phyloP scores from a whole-genome alignment of 2,797 vertebrate species.

The Alfaro cultratus region DNA sequence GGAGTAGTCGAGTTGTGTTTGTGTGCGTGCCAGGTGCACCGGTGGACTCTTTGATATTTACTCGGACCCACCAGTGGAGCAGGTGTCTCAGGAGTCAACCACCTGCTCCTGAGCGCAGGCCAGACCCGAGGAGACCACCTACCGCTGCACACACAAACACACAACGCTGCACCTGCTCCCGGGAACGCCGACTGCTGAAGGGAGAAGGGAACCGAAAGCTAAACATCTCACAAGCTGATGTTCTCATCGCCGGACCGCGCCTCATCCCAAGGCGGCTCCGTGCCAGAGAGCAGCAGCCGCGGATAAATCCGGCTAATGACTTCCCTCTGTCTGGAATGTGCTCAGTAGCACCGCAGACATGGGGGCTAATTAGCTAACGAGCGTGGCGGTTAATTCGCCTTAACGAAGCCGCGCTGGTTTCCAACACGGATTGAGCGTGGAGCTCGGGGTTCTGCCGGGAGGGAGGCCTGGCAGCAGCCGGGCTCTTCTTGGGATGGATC shows the following conservation, averaged over 20 bases:
- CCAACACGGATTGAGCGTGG: conserved; percentile 72
- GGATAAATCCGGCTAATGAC: conserved; percentile 84
- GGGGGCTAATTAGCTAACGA: conserved; percentile 86
- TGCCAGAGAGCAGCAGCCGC: conserved; percentile 69
- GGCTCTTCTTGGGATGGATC: conserved; percentile 64
- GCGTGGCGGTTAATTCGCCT: conserved; percentile 85
- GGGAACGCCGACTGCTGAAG: conserved; percentile 29
- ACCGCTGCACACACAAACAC: conserved; percentile 35
- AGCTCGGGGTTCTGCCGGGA: conserved; percentile 39
- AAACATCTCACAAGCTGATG: conserved; percentile 50
- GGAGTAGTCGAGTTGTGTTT: conserved; percentile 62
- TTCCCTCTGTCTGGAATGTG: conserved; percentile 84
- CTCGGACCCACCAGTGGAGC: conserved; percentile 70
- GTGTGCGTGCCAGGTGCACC: conserved; percentile 71
- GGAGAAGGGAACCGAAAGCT: conserved; percentile 1
- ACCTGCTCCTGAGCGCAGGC: conserved; percentile 73
- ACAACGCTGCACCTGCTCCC: conserved; percentile 64
- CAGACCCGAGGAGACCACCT: conserved; percentile 63
- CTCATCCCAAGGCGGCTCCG: conserved; percentile 57
- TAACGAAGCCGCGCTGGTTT: conserved; percentile 81
- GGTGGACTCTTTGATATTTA: conserved; percentile 74
- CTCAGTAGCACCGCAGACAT: conserved; percentile 78
- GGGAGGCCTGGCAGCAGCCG: conserved; percentile 65
- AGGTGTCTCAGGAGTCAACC: conserved; percentile 81
- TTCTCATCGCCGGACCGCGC: conserved; percentile 49